These are phyloP conservation scores for Etheostoma perlongum DNA, from an alignment of 2,797 vertebrate species.

Conservation along the genomic window DNA sequence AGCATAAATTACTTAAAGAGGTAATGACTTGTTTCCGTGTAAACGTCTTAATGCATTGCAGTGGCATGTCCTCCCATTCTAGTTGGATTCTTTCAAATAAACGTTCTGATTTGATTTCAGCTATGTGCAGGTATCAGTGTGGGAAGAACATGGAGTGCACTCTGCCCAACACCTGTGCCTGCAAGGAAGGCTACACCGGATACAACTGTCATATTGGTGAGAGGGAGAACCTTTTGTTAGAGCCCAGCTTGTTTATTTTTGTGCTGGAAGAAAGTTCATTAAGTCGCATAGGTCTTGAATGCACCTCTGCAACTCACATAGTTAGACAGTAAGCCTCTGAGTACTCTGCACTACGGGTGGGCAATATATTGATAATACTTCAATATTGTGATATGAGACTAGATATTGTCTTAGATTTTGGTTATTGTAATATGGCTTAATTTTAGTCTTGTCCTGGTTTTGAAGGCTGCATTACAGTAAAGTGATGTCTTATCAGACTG, in stretches of 20 bases:
- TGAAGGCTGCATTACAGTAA: too few relatives aligned
- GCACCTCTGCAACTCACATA: neutral
- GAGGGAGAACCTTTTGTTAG: constrained; percentile 32
- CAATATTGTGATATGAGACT: too few relatives aligned
- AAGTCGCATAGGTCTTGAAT: neutral
- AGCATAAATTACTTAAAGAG: neutral
- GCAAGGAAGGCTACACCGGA: constrained; percentile 89
- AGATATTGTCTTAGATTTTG: too few relatives aligned
- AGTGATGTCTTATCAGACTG: too few relatives aligned
- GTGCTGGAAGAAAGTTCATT: constrained; percentile 9
- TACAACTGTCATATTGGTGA: constrained; percentile 90
- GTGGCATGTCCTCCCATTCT: neutral
- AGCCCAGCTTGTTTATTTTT: neutral
- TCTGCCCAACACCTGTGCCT: constrained; percentile 90
- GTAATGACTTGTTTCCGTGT: neutral
- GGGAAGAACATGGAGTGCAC: constrained; percentile 91
- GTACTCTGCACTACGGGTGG: neutral
- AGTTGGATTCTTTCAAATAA: neutral
- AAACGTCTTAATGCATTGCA: neutral
- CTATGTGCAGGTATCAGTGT: constrained; percentile 88
- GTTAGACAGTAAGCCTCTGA: neutral
- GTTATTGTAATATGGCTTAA: too few relatives aligned
- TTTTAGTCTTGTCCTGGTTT: too few relatives aligned
- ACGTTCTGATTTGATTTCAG: constrained; percentile 72
- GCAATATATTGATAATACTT: too few relatives aligned